Conservation (phyloP, 2,888 invertebrate species). For the Buathra laborator region DNA sequence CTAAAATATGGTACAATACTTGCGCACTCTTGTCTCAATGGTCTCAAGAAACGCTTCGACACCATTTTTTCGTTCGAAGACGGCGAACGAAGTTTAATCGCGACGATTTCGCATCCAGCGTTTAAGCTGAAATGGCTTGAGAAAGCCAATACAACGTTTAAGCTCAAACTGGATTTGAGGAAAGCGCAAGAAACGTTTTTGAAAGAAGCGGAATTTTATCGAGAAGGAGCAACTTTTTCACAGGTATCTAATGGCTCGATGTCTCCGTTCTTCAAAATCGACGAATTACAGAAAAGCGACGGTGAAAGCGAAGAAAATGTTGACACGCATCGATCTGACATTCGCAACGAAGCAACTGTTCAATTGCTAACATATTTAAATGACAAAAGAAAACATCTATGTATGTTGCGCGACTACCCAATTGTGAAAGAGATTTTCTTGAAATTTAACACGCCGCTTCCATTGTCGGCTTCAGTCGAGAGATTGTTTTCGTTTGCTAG, state of each 20-base stretch:
- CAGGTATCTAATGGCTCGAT: no score
- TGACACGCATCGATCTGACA: neutral
- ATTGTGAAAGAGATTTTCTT: constrained; percentile 12
- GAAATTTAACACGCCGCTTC: constrained; percentile 2
- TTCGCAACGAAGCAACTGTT: neutral
- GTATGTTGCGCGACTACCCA: constrained; percentile 1
- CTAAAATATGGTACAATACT: neutral
- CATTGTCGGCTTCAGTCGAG: constrained; percentile 2
- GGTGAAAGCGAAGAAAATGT: neutral
- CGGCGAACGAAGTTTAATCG: no score
- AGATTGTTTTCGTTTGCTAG: constrained; percentile 20
- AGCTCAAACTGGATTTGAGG: neutral
- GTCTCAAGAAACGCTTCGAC: neutral
- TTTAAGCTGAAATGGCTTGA: neutral
- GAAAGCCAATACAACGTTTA: neutral
- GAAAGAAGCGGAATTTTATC: neutral
- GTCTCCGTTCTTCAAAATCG: neutral
- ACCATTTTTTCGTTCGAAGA: no score
- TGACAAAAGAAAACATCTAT: neutral
- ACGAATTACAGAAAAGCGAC: neutral
- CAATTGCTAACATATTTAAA: neutral
- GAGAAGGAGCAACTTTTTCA: neutral
- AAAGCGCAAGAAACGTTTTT: neutral
- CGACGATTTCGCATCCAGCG: no score
- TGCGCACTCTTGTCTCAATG: neutral